Percentiles rank a stretch among this genome's conserved stretches.
phyloP scores from a whole-genome alignment of 2,797 vertebrate genomes.

The Sciurus carolinensis region DNA sequence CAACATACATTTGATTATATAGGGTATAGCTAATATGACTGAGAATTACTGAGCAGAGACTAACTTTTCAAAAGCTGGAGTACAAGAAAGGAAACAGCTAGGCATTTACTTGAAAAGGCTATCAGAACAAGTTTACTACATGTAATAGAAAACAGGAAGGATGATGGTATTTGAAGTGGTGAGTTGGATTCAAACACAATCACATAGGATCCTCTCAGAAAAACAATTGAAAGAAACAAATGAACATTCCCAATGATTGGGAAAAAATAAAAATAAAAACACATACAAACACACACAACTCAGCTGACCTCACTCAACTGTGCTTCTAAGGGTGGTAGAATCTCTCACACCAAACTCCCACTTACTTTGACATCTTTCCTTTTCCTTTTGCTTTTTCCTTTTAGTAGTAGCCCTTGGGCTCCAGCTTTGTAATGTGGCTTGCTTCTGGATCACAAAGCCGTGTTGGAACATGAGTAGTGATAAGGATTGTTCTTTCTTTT shows the following conservation, averaged over 20 bases:
- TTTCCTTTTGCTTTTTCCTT: background rate
- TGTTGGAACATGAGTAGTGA: background rate
- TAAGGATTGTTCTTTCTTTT: background rate
- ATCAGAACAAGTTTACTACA: constrained; percentile 15
- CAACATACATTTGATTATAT: background rate
- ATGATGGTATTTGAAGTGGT: constrained; percentile 2
- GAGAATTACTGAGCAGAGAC: constrained; percentile 43
- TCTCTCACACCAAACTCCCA: background rate
- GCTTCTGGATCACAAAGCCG: background rate
- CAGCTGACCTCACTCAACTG: background rate
- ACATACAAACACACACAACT: too few relatives aligned
- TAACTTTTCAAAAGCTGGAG: constrained; percentile 33
- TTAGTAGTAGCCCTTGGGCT: background rate
- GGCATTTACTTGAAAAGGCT: constrained; percentile 17
- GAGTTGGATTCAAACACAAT: constrained; percentile 16
- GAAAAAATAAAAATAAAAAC: background rate
- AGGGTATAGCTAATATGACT: background rate
- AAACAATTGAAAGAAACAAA: constrained; percentile 56
- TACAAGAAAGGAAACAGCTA: background rate
- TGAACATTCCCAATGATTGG: background rate
- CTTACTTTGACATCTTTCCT: constrained; percentile 12
- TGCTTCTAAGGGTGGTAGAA: background rate
- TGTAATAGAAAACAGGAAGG: constrained; percentile 20
- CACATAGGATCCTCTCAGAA: constrained; percentile 3
- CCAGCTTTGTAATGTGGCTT: too few relatives aligned